Evolutionary conservation across 2,113 vertebrate species (phyloP).

Genomic region (Lethenteron reissneri): DNA sequence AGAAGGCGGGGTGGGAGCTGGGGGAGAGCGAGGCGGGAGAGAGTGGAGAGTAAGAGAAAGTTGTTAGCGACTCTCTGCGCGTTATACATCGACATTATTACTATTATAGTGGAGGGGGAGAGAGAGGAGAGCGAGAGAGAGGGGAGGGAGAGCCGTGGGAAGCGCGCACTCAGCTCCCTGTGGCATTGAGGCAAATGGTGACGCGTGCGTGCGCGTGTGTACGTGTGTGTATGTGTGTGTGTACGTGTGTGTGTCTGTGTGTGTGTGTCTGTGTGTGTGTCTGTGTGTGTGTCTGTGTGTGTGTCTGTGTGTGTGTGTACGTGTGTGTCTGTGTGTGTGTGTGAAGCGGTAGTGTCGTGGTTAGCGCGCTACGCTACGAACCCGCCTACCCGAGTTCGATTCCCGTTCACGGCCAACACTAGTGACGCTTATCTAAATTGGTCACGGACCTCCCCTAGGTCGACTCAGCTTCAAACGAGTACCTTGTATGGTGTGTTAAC

Average conservation of each 20-base stretch:
- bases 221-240: neutral
- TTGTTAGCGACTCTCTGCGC: neutral
- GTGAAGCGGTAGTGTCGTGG: neutral
- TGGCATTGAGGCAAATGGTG: neutral
- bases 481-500: no score
- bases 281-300: neutral
- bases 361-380: no score
- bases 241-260: neutral
- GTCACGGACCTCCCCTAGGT: no score
- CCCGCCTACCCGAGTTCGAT: no score
- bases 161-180: neutral
- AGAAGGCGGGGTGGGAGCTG: neutral
- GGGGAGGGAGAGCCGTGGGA: neutral
- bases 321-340: neutral
- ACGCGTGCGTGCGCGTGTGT: neutral
- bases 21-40: neutral
- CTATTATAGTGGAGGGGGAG: neutral
- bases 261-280: neutral
- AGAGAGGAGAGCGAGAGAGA: neutral
- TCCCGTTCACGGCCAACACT: no score
- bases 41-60: neutral
- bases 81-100: neutral
- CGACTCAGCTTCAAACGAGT: no score
- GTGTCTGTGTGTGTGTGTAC: conserved; percentile 4
- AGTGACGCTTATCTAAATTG: no score